Conservation (phyloP, 2,888 invertebrate species). For the Chloroclysta siterata region DNA sequence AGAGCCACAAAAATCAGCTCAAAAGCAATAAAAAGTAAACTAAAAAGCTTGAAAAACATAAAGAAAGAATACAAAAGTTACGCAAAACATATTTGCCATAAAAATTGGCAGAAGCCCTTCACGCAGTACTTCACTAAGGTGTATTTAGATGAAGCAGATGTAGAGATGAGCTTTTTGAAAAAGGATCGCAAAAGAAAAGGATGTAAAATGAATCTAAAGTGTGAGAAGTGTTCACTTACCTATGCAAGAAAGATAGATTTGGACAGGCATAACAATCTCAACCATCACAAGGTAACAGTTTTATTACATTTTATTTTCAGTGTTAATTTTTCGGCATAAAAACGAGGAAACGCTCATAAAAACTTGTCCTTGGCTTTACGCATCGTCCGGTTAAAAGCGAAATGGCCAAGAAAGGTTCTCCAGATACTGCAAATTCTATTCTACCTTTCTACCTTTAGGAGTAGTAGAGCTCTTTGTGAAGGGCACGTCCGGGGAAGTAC, state of each 20-base stretch:
- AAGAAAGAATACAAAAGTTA: slow-evolving; percentile 30
- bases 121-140: slow-evolving; percentile 25
- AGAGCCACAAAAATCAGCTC: neutral
- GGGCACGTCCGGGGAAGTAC: too few relatives aligned
- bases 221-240: slow-evolving; percentile 26
- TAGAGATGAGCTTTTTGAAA: slow-evolving; percentile 37
- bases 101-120: slow-evolving; percentile 23
- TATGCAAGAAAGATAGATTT: slow-evolving; percentile 38
- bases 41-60: slow-evolving; percentile 14
- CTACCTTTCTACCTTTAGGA: too few relatives aligned
- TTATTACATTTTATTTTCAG: neutral
- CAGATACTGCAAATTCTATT: too few relatives aligned
- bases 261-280: slow-evolving; percentile 40
- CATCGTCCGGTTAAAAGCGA: too few relatives aligned
- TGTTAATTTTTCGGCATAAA: too few relatives aligned
- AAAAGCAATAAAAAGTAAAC: neutral
- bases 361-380: too few relatives aligned
- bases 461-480: too few relatives aligned
- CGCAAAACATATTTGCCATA: slow-evolving; percentile 6
- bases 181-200: slow-evolving; percentile 37
- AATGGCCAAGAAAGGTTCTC: too few relatives aligned
- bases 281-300: slow-evolving; percentile 40
- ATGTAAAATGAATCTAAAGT: slow-evolving; percentile 22
- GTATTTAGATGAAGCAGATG: slow-evolving; percentile 32
- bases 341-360: neutral